Conservation (phyloP, 2,113 vertebrate genomes). For the Psophia crepitans region DNA sequence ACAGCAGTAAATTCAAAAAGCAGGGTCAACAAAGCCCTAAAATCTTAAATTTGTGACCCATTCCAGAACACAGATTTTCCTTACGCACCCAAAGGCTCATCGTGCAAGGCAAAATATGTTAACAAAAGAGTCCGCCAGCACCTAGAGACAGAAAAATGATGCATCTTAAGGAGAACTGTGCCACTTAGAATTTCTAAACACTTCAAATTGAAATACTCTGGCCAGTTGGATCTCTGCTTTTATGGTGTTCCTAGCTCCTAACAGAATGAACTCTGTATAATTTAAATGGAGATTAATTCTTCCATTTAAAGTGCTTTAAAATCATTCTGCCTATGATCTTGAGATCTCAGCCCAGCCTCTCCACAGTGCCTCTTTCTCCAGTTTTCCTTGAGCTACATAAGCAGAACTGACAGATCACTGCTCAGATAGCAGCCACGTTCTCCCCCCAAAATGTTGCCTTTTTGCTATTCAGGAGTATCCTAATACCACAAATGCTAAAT, state of each 20-base stretch:
- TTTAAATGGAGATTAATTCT: constrained; percentile 47
- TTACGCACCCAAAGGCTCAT: background rate
- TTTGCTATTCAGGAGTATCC: constrained; percentile 90
- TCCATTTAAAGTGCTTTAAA: constrained; percentile 10
- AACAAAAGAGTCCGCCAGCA: background rate
- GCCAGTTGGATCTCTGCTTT: background rate
- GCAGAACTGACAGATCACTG: constrained; percentile 90
- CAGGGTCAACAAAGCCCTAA: background rate
- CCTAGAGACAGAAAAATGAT: background rate
- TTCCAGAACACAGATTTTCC: background rate
- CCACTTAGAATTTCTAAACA: background rate
- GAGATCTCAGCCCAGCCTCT: constrained; percentile 49
- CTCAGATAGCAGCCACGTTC: constrained; percentile 86
- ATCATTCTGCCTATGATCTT: background rate
- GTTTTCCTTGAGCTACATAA: constrained; percentile 81
- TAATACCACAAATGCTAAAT: constrained; percentile 91
- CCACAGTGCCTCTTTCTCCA: constrained; percentile 66
- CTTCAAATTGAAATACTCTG: background rate
- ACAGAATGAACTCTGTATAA: background rate
- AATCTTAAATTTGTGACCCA: background rate
- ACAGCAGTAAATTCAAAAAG: background rate
- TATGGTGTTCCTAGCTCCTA: background rate
- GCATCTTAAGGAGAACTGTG: background rate
- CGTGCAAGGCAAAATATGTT: background rate
- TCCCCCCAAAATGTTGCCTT: constrained; percentile 84